Evolutionary conservation across 2,797 vertebrate species (phyloP), one percentile per base, ranked within the genome.

Genomic region (Pangasius larnaudii): DNA sequence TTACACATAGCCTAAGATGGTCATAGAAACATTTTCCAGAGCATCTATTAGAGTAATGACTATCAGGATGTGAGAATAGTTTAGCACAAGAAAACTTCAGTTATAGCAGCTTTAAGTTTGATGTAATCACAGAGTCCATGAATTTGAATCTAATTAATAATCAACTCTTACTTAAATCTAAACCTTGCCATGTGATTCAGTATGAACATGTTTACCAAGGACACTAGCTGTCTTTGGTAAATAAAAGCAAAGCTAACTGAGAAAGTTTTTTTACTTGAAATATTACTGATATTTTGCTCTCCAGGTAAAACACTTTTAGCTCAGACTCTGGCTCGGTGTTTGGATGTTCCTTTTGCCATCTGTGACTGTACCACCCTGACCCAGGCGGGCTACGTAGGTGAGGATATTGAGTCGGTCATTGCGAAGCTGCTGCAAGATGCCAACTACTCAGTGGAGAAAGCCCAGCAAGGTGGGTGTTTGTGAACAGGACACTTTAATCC

Each of bases 311-410:
- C 97, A 24, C 94, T 98, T 90, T 93, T 98, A 95, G 97, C 97
- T 88, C 97, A 98, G 92, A 98, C 97, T 72, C 93, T 98, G 88
- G 97, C 97, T 27, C 97, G 95, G 94, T 98, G 97, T 93, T 93
- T 98, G n/a, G 97, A 98, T 90, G 97, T 98, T 27, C 97, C 97
- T 82, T 98, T 98, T 92, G 97, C 97, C 51, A 98, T 98, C 92
- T 98, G 97, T 94, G 97, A 98, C 79, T 98, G 97, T 89, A 98
- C 97, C 1, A 98, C 97, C 53, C 93, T 98, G 93, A 98, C 97
- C 84, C 97, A 98, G 91, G 97, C 97, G 80, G 97, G 97, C 39
- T 98, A 98, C 0, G 97, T 98, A 58, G 97, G 97, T n/a, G 97
- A 98, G 92, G 97, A 98, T 89, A 98, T 98, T 13, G 97, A 98